phyloP scores from a whole-genome alignment of 2,888 invertebrate genomes.

The Noctua comes region DNA sequence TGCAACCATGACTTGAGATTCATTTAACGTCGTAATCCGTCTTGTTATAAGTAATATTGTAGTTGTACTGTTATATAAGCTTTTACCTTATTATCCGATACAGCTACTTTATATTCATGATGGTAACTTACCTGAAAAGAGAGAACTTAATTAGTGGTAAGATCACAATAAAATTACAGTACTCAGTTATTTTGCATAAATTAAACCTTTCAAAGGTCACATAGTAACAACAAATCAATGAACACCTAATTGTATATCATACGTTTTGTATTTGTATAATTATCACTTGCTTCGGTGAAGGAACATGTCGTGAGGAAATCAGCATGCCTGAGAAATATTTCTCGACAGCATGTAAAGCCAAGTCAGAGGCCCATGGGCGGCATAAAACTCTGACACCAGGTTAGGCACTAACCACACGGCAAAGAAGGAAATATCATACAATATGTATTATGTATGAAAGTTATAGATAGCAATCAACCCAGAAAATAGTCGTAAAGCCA shows the following conservation, averaged over 20 bases:
- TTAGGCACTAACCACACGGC: too few species aligned
- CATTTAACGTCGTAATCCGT: neutral
- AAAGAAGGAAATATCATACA: neutral
- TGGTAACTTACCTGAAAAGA: conserved; percentile 51
- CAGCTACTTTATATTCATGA: neutral
- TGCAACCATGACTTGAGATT: too few species aligned
- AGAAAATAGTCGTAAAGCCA: neutral
- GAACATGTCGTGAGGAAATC: too few species aligned
- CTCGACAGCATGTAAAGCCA: too few species aligned
- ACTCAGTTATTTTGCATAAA: neutral
- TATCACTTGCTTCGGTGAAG: too few species aligned
- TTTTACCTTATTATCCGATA: conserved; percentile 23
- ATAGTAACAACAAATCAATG: neutral
- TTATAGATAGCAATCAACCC: neutral
- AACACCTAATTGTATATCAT: neutral
- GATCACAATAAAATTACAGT: neutral
- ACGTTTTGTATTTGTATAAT: neutral
- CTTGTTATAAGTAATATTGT: neutral
- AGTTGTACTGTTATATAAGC: neutral
- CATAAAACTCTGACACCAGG: too few species aligned
- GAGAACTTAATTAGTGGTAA: neutral
- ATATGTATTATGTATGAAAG: neutral
- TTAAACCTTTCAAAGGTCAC: neutral
- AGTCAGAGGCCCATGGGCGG: too few species aligned
- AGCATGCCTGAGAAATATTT: too few species aligned